These are phyloP conservation scores for Leuciscus idus DNA, from an alignment of 2,113 vertebrate species.

Conservation along the genomic window DNA sequence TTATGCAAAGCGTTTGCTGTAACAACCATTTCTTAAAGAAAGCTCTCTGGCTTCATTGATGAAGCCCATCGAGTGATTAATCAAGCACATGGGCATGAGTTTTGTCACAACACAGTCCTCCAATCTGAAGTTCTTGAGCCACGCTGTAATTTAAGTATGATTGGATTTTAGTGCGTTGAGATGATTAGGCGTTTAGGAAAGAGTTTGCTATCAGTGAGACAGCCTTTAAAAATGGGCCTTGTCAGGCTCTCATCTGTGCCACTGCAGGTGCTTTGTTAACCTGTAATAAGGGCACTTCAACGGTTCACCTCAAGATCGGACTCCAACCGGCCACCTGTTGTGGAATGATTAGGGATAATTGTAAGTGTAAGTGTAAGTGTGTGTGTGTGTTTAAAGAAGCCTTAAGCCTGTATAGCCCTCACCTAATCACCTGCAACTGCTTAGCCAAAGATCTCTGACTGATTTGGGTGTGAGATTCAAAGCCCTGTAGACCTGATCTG, in stretches of 20 bases:
- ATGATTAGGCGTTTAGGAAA: conserved; percentile 40
- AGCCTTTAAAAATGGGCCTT: conserved; percentile 32
- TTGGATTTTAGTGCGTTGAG: conserved; percentile 38
- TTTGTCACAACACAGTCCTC: conserved; percentile 32
- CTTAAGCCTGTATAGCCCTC: conserved; percentile 35
- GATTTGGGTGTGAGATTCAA: conserved; percentile 39
- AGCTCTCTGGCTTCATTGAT: conserved; percentile 20
- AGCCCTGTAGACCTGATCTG: conserved; percentile 23
- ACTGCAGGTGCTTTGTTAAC: conserved; percentile 46
- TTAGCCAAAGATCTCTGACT: conserved; percentile 42
- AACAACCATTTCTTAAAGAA: conserved; percentile 32
- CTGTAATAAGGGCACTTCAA: conserved; percentile 43
- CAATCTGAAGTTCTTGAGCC: conserved; percentile 38
- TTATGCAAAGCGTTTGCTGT: neutral
- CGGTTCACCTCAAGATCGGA: conserved; percentile 24
- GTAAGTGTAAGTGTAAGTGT: conserved; percentile 4
- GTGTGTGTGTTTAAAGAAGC: conserved; percentile 37
- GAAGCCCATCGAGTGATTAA: conserved; percentile 29
- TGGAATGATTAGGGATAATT: conserved; percentile 45
- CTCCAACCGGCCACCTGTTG: conserved; percentile 26
- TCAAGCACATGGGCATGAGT: conserved; percentile 40
- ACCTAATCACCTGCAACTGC: conserved; percentile 47
- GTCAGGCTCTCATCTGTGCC: conserved; percentile 18
- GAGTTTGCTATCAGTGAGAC: conserved; percentile 45
- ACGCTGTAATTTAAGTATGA: conserved; percentile 40